A percentile compares a stretch with the other conserved stretches of the same genome.
These are phyloP conservation scores for Trachymyrmex septentrionalis DNA, from an alignment of 1,140 invertebrate species.

Conservation along the genomic window DNA sequence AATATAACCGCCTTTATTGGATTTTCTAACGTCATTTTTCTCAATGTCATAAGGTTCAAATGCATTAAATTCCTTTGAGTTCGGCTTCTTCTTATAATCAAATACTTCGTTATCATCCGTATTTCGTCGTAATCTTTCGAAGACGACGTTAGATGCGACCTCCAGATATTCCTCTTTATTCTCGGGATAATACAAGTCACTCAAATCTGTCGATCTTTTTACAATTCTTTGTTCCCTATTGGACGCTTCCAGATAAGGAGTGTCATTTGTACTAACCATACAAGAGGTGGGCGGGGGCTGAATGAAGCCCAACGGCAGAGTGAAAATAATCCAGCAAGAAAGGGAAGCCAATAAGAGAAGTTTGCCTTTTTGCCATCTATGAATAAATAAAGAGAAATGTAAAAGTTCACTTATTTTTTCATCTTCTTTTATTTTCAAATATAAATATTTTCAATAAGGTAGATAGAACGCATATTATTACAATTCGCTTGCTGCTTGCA, in stretches of 20 bases:
- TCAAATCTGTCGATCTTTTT: constrained; percentile 76
- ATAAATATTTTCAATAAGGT: background rate
- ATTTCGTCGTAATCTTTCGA: constrained; percentile 78
- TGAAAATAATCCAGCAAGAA: constrained; percentile 98
- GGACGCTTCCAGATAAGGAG: constrained; percentile 84
- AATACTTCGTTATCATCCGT: constrained; percentile 59
- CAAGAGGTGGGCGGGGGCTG: constrained; percentile 97
- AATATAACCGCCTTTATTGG: background rate
- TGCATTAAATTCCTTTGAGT: background rate
- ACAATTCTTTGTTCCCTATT: constrained; percentile 79
- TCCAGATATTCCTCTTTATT: constrained; percentile 78
- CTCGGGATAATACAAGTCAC: constrained; percentile 67
- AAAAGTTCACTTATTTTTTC: background rate
- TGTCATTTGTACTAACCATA: constrained; percentile 91
- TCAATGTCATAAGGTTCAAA: background rate
- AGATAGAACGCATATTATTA: background rate
- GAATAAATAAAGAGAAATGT: constrained; percentile 13
- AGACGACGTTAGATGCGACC: constrained; percentile 82
- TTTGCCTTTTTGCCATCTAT: constrained; percentile 94
- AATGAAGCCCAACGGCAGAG: constrained; percentile 97
- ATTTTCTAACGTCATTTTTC: constrained; percentile 1
- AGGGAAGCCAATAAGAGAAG: constrained; percentile 96
- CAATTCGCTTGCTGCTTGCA: background rate
- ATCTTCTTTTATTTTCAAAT: background rate
- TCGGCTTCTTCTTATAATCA: background rate